Base-by-base conservation (phyloP, 2,888 invertebrate genomes). In the Ornithoptera priamus region DNA sequence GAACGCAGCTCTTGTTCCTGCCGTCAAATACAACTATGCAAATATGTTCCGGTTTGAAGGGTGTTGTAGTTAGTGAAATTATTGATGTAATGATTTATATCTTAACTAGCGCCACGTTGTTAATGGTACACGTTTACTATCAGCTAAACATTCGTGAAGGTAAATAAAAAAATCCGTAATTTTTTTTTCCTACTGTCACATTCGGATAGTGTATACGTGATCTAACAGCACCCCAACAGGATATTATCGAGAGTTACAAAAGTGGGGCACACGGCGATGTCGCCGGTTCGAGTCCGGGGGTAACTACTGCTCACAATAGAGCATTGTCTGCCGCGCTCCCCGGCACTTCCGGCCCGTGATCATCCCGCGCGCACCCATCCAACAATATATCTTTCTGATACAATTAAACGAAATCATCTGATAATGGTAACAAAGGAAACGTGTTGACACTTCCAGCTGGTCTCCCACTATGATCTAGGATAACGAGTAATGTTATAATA, bases 261-360 rank as follows among this genome's bases (percentile, higher is more conserved):
- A 77, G 77, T 79, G 75, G 77, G 79, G 74, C 83, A 80, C 77
- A 76, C 76, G 77, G 77, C 79, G 78, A 82, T 84, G 81, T 80
- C 80, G 80, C 78, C 75, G 81, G 76, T 76, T 82, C 84, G 83
- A 81, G 85, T 78, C 76, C 75, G 72, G 76, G 39, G 80, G 80
- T 85, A 85, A 86, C 87, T 86, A 84, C 81, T 72, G 73, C 76
- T 81, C 83, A 90, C 90, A 92, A 91, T 90, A 81, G 88, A 70
- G 84, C 81, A 90, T 90, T 91, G 90, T 90, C 80, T 84, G 81
- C 78, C 81, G 82, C 83, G 81, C 58, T 60, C 70, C 70, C 78
- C 80, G 79, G 78, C 84, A 83, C 85, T 85, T 89, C 89, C 89
- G 85, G 81, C 78, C 79, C 75, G 62, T 62, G 70, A 74, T 78